These are phyloP conservation scores for Notarius lentiginosus DNA, from an alignment of 2,113 vertebrate species.

Conservation along the genomic window DNA sequence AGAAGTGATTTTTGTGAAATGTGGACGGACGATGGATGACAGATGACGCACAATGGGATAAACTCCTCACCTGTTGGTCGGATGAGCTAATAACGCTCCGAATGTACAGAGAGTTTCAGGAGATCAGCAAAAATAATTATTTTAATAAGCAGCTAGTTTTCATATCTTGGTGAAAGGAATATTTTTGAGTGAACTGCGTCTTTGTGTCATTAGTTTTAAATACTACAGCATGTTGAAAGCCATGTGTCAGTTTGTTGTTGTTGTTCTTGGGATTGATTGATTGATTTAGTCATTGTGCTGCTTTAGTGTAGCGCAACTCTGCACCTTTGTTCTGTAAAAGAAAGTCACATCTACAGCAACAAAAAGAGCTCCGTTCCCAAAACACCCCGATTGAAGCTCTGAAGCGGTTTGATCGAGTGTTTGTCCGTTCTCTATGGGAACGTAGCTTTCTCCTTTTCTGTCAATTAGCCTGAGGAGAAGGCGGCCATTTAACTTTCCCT, in stretches of 20 bases:
- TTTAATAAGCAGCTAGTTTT: neutral
- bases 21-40: too few species aligned
- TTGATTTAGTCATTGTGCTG: neutral
- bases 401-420: neutral
- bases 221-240: neutral
- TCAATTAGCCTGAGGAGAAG: slow-evolving; percentile 38
- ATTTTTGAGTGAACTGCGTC: neutral
- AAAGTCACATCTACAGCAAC: neutral
- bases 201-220: neutral
- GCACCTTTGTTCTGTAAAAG: neutral
- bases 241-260: neutral
- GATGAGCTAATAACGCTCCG: too few species aligned
- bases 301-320: neutral
- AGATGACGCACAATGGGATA: too few species aligned
- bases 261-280: too few species aligned
- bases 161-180: neutral
- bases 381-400: neutral
- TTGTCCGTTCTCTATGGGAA: slow-evolving; percentile 29
- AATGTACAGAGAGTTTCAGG: neutral
- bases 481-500: slow-evolving; percentile 44
- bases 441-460: slow-evolving; percentile 16
- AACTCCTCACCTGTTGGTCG: too few species aligned
- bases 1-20: too few species aligned
- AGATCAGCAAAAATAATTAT: neutral
- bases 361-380: neutral